Conservation (phyloP, 2,888 invertebrate species). For the Acleris laterana region DNA sequence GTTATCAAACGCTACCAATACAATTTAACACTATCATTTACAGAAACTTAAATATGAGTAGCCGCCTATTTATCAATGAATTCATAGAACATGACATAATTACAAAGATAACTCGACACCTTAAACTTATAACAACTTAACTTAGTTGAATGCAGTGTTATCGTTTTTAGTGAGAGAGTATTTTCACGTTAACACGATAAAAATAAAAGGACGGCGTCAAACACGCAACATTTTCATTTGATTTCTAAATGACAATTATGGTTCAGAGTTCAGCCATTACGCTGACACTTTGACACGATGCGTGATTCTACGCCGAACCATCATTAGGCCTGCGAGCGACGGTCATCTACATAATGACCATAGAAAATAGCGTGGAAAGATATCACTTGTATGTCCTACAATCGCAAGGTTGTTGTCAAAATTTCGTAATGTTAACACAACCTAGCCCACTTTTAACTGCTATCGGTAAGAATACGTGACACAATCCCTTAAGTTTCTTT, state of each 20-base stretch:
- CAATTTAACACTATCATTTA: neutral
- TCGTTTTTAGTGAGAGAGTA: conserved; percentile 2
- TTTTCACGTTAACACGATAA: conserved; percentile 1
- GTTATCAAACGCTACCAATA: conserved; percentile 25
- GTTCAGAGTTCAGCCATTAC: conserved; percentile 60
- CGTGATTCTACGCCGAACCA: conserved; percentile 57
- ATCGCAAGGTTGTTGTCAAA: conserved; percentile 12
- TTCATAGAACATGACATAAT: too few species aligned
- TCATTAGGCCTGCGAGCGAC: conserved; percentile 52
- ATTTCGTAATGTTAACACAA: conserved; percentile 43
- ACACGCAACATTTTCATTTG: conserved; percentile 10
- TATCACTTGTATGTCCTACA: conserved; percentile 30
- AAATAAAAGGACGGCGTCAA: neutral
- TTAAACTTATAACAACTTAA: too few species aligned
- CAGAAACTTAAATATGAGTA: too few species aligned
- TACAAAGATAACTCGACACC: too few species aligned
- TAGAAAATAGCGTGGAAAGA: conserved; percentile 59
- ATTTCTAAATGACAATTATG: conserved; percentile 45
- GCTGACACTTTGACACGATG: conserved; percentile 54
- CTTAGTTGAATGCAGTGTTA: neutral
- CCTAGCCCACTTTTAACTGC: conserved; percentile 29
- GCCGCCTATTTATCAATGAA: too few species aligned
- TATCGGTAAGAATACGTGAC: conserved; percentile 54
- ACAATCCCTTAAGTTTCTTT: conserved; percentile 55
- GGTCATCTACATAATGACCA: conserved; percentile 66